phyloP scores from a whole-genome alignment of 2,113 vertebrate species.

The Noctilio leporinus region DNA sequence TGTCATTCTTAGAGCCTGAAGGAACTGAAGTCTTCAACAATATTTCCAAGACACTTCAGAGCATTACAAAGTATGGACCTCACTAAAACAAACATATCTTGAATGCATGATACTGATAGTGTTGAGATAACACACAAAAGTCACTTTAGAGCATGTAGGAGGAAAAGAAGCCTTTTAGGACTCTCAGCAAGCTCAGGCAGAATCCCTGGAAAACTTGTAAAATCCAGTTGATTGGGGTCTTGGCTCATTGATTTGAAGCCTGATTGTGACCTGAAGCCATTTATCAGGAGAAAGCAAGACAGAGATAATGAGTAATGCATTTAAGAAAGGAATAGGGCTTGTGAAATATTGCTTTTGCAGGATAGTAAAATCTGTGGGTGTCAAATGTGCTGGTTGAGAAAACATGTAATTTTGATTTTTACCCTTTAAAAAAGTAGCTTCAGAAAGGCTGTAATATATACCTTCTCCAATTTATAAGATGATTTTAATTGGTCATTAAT shows the following conservation, averaged over 20 bases:
- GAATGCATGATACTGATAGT: constrained; percentile 38
- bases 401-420: constrained; percentile 11
- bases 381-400: constrained; percentile 10
- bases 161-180: background rate
- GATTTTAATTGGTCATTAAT: background rate
- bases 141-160: constrained; percentile 27
- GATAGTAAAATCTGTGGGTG: background rate
- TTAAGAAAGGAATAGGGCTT: background rate
- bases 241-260: constrained; percentile 44
- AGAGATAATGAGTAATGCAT: constrained; percentile 3
- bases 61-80: constrained; percentile 26
- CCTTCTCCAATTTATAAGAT: background rate
- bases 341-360: constrained; percentile 28
- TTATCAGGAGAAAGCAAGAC: constrained; percentile 47
- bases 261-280: constrained; percentile 50
- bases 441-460: background rate
- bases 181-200: constrained; percentile 21
- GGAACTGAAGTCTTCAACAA: constrained; percentile 3
- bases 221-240: background rate
- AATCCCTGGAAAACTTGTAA: constrained; percentile 34
- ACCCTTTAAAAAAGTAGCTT: background rate
- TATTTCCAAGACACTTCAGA: constrained; percentile 41
- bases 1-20: constrained; percentile 52
- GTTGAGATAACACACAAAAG: constrained; percentile 41
- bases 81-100: constrained; percentile 53